These are phyloP conservation scores for Hypomecis punctinalis DNA, from an alignment of 2,888 invertebrate species.

Conservation along the genomic window DNA sequence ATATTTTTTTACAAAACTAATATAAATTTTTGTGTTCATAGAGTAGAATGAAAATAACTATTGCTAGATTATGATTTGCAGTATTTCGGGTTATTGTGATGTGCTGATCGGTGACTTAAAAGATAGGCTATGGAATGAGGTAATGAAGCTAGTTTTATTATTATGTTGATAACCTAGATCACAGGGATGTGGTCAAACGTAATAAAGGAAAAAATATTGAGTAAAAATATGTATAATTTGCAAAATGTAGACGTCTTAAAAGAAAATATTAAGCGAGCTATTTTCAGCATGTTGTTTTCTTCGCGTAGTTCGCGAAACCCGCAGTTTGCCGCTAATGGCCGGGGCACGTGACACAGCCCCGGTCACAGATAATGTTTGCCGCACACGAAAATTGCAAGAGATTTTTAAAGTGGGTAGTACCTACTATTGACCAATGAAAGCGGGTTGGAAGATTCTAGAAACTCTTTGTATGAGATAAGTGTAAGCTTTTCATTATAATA, in stretches of 20 bases:
- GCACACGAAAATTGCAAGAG: constrained; percentile 23
- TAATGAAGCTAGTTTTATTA: too few species aligned
- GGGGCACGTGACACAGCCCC: constrained; percentile 21
- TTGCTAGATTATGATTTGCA: too few species aligned
- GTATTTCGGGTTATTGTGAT: too few species aligned
- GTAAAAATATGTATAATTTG: neutral
- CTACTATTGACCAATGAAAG: constrained; percentile 13
- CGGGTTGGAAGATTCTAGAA: constrained; percentile 9
- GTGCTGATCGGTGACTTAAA: too few species aligned
- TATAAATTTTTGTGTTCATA: too few species aligned
- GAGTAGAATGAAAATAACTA: too few species aligned
- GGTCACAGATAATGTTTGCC: constrained; percentile 22
- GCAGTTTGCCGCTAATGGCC: constrained; percentile 26
- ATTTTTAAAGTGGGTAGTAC: constrained; percentile 19
- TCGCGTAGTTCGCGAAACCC: neutral
- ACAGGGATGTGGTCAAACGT: too few species aligned
- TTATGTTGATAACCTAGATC: too few species aligned
- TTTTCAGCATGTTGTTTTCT: constrained; percentile 19
- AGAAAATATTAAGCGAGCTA: constrained; percentile 9
- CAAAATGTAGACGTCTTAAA: neutral
- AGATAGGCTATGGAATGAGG: too few species aligned
- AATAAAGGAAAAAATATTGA: too few species aligned
- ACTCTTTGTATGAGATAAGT: neutral
- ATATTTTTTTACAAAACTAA: too few species aligned
- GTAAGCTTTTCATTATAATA: neutral